Base-by-base conservation (phyloP, 2,888 invertebrate genomes). In the Diarsia dahlii region DNA sequence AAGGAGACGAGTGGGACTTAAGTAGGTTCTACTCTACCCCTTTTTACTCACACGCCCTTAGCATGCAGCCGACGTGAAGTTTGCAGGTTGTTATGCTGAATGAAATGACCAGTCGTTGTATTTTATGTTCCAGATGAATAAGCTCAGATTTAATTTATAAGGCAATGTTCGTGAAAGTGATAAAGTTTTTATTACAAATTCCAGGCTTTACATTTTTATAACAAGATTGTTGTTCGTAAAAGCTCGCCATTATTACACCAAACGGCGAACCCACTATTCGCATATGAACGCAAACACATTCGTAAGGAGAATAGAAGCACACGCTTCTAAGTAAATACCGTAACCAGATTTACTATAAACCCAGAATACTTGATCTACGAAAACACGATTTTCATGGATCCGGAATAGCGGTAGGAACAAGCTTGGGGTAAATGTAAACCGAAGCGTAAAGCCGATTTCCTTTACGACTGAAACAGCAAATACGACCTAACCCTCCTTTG, bases 1-100 rank as follows among this genome's bases (percentile, higher is more conserved):
- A 88, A 84, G 70, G 66, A 73, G 71, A 23, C 66, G 74, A 86
- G 87, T 77, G 82, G 48, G 66, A 75, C 82, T 82, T 85, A 81
- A 87, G 86, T 85, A 81, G 84, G 74, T 78, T 58, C 82, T 82
- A 86, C 82, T 82, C 76, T 71, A 82, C 78, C 78, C 71, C 77
- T 78, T 86, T 80, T 79, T 65, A 74, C 64, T 75, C 58, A 65
- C 75, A 72, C 65, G 46, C 65, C 75, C 63, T 75, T 68, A 56
- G 58, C 77, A 64, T 70, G 74, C 74, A 76, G 46, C 39, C 54
- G 63, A 67, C 66, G 75, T n/a, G n/a, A 23, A 71, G 58, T 56
- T 74, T 76, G 71, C 74, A 76, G 62, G 70, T 48, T 58, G 64
- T 79, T 70, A 68, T 65, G 67, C 64, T 78, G 48, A 74, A 76